These are phyloP conservation scores for Lethenteron camtschaticum DNA, from an alignment of 2,113 vertebrate genomes.

Conservation along the genomic window DNA sequence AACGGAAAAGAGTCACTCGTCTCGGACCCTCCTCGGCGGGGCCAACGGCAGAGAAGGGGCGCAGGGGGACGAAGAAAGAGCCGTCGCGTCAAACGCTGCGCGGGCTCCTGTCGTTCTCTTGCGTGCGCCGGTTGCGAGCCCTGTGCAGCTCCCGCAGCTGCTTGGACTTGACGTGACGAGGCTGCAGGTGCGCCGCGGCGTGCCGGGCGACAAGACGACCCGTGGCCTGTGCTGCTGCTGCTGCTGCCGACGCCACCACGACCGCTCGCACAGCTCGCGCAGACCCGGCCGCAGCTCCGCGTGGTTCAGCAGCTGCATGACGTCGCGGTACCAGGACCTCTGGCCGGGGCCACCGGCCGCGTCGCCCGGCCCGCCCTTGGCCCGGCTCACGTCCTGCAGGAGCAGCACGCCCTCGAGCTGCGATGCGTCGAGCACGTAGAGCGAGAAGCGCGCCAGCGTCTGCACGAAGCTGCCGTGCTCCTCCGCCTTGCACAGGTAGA, in stretches of 20 bases:
- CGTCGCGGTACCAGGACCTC: slow-evolving; percentile 96
- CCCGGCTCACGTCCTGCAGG: slow-evolving; percentile 34
- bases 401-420: slow-evolving; percentile 67
- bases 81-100: slow-evolving; percentile 36
- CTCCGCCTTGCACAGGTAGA: slow-evolving; percentile 69
- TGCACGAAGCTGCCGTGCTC: slow-evolving; percentile 86
- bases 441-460: slow-evolving; percentile 58
- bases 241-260: slow-evolving; percentile 40
- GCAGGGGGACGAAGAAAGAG: too few relatives aligned
- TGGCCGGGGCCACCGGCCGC: slow-evolving; percentile 24
- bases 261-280: slow-evolving; percentile 94
- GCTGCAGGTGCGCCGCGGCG: too few relatives aligned
- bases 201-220: too few relatives aligned
- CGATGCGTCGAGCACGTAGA: slow-evolving; percentile 69
- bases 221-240: too few relatives aligned
- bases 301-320: slow-evolving; percentile 84
- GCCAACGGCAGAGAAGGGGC: too few relatives aligned
- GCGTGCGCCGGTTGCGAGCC: slow-evolving; percentile 79
- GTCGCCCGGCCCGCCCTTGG: slow-evolving; percentile 22
- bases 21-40: too few relatives aligned
- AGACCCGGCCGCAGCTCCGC: slow-evolving; percentile 63
- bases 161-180: too few relatives aligned
- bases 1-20: too few relatives aligned
- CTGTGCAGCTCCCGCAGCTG: slow-evolving; percentile 11
- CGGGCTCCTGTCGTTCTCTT: slow-evolving; percentile 82